Conservation (phyloP, 2,113 vertebrate genomes). For the Colinus virginianus region DNA sequence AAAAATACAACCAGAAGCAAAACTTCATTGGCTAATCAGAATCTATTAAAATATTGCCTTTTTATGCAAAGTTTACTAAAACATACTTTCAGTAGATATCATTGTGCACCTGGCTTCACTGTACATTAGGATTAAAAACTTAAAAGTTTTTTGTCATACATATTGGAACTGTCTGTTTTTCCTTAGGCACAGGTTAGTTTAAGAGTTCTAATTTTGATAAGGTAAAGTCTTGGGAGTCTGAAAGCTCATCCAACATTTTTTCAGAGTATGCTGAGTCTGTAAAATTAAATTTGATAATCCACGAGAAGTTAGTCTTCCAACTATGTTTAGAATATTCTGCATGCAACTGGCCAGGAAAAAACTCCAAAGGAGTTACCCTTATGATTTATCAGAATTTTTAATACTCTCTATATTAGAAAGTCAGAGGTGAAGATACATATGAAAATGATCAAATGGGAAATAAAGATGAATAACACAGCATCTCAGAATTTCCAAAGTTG, state of each 20-base stretch:
- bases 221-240: background rate
- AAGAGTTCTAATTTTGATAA: background rate
- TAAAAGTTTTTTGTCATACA: background rate
- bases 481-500: background rate
- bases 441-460: background rate
- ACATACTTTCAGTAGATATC: background rate
- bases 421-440: background rate
- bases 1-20: background rate
- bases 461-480: background rate
- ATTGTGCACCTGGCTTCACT: background rate
- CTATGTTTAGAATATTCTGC: background rate
- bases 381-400: background rate
- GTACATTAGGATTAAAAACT: background rate
- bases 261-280: background rate
- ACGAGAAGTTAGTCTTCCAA: background rate
- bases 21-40: background rate
- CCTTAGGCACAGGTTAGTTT: background rate
- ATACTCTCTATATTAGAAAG: background rate
- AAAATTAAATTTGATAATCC: conserved; percentile 7
- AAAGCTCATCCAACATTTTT: background rate
- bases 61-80: background rate
- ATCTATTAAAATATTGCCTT: background rate
- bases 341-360: background rate
- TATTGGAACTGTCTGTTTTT: background rate
- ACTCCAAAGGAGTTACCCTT: background rate